A percentile compares a stretch with the other conserved stretches of the same genome.
Conservation (phyloP, 2,888 invertebrate genomes). For the Habroteleia sp. region DNA sequence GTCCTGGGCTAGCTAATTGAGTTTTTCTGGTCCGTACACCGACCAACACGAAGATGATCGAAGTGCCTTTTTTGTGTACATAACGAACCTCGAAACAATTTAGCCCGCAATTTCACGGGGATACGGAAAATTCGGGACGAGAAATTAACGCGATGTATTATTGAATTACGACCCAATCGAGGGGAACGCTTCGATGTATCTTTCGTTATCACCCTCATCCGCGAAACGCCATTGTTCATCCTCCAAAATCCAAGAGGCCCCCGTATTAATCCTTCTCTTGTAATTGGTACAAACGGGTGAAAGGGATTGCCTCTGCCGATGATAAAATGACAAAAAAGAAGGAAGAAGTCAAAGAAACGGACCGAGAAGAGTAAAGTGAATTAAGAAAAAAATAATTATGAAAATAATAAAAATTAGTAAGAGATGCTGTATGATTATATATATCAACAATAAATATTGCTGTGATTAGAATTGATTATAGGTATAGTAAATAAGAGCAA, state of each 20-base stretch:
- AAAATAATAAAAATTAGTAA: slow-evolving; percentile 75
- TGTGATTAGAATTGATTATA: slow-evolving; percentile 81
- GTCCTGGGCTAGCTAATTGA: slow-evolving; percentile 45
- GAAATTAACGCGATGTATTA: slow-evolving; percentile 21
- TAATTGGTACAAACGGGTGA: slow-evolving; percentile 28
- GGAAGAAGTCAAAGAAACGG: slow-evolving; percentile 8
- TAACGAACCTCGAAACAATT: slow-evolving; percentile 50
- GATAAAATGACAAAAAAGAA: background rate
- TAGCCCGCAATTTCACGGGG: slow-evolving; percentile 35
- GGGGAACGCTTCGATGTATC: slow-evolving; percentile 57
- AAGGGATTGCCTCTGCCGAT: slow-evolving; percentile 38
- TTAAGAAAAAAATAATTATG: slow-evolving; percentile 55
- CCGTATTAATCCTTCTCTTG: slow-evolving; percentile 43
- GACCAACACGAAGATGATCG: slow-evolving; percentile 63
- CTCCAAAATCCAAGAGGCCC: slow-evolving; percentile 65
- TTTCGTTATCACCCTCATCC: slow-evolving; percentile 51
- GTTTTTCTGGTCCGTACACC: slow-evolving; percentile 30
- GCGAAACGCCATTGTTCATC: slow-evolving; percentile 43
- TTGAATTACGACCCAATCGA: slow-evolving; percentile 30
- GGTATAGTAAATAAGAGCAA: slow-evolving; percentile 79
- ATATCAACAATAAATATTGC: slow-evolving; percentile 82
- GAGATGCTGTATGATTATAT: slow-evolving; percentile 80
- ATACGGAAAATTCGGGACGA: slow-evolving; percentile 31
- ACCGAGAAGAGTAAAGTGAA: slow-evolving; percentile 33
- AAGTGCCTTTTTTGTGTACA: slow-evolving; percentile 66